These are phyloP conservation scores for Pantelozetes paolii DNA, from an alignment of 2,888 invertebrate species.

Conservation along the genomic window DNA sequence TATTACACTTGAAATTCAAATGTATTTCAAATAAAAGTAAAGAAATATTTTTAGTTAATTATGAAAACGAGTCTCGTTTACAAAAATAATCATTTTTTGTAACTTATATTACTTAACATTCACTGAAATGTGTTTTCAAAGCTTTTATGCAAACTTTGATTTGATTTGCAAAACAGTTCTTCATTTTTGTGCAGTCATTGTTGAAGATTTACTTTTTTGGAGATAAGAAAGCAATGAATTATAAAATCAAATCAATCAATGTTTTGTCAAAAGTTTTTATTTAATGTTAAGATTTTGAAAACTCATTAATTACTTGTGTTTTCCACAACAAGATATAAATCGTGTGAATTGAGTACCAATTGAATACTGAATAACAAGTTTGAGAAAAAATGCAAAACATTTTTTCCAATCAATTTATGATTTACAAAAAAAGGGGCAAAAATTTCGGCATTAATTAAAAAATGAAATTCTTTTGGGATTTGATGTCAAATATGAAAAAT, in stretches of 20 bases:
- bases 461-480: no score
- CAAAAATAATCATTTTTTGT: background rate
- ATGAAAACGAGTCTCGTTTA: conserved; percentile 15
- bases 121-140: background rate
- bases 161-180: conserved; percentile 7
- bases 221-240: background rate
- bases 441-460: background rate
- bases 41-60: background rate
- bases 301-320: background rate
- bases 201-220: background rate
- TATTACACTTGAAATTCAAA: background rate
- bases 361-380: background rate
- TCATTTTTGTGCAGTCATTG: background rate
- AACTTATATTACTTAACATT: no score
- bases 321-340: background rate
- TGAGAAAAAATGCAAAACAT: background rate
- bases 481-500: background rate
- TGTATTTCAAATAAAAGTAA: background rate
- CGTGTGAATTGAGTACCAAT: conserved; percentile 11
- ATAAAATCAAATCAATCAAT: conserved; percentile 1
- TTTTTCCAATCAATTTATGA: background rate
- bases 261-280: conserved; percentile 3
- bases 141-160: background rate
- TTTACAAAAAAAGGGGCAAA: background rate
- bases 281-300: background rate